These are phyloP conservation scores for Malurus melanocephalus DNA, from an alignment of 2,113 vertebrate species.

Conservation along the genomic window DNA sequence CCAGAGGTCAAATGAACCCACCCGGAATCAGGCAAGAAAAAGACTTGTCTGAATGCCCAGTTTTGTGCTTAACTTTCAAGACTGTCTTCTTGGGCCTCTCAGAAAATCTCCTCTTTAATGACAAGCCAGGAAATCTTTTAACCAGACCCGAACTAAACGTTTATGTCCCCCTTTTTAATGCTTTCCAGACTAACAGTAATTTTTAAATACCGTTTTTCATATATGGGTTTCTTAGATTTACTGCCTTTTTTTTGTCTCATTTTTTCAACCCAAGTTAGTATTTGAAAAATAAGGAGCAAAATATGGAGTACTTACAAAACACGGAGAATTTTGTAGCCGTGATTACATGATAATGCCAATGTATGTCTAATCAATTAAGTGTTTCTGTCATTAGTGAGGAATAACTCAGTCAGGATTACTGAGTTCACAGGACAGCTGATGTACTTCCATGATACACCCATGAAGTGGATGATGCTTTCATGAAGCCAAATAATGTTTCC, in stretches of 20 bases:
- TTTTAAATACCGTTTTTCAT: background rate
- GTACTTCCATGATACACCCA: background rate
- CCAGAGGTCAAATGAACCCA: background rate
- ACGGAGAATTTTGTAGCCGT: background rate
- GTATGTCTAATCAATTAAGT: background rate
- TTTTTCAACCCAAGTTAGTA: background rate
- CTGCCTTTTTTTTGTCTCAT: background rate
- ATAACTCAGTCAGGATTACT: background rate
- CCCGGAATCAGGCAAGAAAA: background rate
- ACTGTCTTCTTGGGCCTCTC: background rate
- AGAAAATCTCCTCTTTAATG: conserved; percentile 4
- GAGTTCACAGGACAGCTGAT: background rate
- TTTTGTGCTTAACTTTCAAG: background rate
- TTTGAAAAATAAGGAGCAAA: background rate
- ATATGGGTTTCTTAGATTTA: background rate
- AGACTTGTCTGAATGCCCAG: background rate
- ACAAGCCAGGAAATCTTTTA: conserved; percentile 21
- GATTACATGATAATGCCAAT: background rate
- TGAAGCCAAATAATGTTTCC: background rate
- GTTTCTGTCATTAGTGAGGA: background rate
- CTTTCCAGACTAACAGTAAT: background rate
- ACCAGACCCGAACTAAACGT: background rate
- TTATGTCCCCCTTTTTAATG: background rate
- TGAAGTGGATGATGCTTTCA: background rate
- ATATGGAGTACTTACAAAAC: background rate